phyloP scores from a whole-genome alignment of 2,797 vertebrate genomes.

The Carduelis carduelis region DNA sequence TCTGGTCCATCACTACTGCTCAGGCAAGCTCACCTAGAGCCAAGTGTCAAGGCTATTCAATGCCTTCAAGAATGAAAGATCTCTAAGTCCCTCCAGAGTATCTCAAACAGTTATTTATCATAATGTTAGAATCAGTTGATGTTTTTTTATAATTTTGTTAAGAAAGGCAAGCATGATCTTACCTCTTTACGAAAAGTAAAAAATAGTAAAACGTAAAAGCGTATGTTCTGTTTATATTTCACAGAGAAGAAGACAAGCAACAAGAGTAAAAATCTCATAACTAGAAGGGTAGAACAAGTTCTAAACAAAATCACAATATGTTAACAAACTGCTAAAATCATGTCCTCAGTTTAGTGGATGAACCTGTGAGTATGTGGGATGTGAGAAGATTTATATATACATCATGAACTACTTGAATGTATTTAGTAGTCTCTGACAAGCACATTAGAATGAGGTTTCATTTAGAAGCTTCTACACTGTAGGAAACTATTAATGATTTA shows the following conservation, averaged over 20 bases:
- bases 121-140: not conserved
- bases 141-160: not conserved
- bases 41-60: not conserved
- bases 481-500: not conserved
- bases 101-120: not conserved
- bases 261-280: not conserved
- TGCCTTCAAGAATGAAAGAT: not conserved
- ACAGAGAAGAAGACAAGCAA: not conserved
- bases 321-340: not conserved
- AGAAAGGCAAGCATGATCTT: not conserved
- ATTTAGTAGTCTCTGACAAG: slow-evolving; percentile 11
- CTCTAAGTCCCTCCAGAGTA: not conserved
- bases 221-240: not conserved
- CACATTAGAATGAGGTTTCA: not conserved
- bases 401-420: not conserved
- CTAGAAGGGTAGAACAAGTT: not conserved
- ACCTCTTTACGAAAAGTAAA: not conserved
- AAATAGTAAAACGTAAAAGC: not conserved
- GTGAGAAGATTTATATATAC: slow-evolving; percentile 7
- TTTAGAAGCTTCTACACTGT: not conserved
- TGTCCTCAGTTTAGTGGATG: not conserved
- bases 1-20: not conserved
- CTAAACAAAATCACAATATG: not conserved
- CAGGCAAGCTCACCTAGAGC: not conserved
- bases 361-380: not conserved